Base-by-base conservation (phyloP, 2,113 vertebrate genomes). In the Morone chrysops region DNA sequence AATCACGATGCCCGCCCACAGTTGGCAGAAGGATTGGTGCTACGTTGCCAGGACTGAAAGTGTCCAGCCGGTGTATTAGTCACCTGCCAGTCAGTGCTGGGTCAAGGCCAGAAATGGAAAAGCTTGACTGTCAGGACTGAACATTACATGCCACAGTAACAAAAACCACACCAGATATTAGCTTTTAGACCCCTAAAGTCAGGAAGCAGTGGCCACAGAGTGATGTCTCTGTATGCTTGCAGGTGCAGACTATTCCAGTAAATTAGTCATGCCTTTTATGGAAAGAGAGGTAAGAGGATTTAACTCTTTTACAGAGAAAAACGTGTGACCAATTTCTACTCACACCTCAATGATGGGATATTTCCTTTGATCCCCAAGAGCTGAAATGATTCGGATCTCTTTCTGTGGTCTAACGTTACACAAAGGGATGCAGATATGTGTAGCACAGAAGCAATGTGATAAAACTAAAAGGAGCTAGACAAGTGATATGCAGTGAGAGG, bases 71-170 rank as follows among this genome's bases (percentile, higher is more conserved):
- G 84, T 83, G 85, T 82, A 83, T 92, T 92, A 91, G 90, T 93
- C 90, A 92, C 88, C 89, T 89, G 89, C 82, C 87, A 86, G 85
- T 91, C 88, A 92, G 80, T 50, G 4, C 83, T 88, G 89, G 77
- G 77, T 60, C 45, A 4, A 20, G 36, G 82, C 85, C 87, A 91
- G 76, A 79, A 62, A 79, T 6, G 4, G 14, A 76, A 61, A 83
- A 53, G 47, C 82, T 47, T 10, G 54, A 36, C 57, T 62, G 71
- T 78, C 47, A 81, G 77, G 38, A 57, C 75, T 71, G 54, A 87
- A 81, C 48, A 74, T 77, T 31, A 22, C 62, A 41, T 63, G 60
- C 48, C 25, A 56, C 54, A 89, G 72, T 65, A 73, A 61, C 22
- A 70, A 73, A 85, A 78, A 45, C 13, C 53, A 43, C n/a, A 57